phyloP scores from a whole-genome alignment of 2,888 invertebrate genomes.

The Tenodera sinensis region DNA sequence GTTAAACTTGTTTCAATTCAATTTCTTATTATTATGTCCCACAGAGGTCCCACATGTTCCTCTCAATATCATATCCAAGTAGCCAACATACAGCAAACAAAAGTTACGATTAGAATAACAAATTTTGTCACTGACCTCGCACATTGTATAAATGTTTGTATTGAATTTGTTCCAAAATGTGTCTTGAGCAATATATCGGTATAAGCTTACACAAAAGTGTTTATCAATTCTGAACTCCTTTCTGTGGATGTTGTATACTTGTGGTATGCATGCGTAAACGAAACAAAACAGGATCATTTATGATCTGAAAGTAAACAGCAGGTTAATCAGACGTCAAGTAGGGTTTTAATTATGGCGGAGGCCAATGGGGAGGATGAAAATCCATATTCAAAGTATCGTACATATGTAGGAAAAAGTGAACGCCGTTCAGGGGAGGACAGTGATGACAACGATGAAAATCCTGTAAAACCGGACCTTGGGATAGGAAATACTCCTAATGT shows the following conservation, averaged over 20 bases:
- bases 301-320: neutral
- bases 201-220: too few species aligned
- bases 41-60: too few species aligned
- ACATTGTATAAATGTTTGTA: too few species aligned
- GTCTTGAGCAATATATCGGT: too few species aligned
- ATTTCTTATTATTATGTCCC: too few species aligned
- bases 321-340: conserved; percentile 7
- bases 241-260: neutral
- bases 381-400: conserved; percentile 15
- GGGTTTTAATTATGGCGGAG: conserved; percentile 29
- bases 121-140: too few species aligned
- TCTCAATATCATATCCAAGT: too few species aligned
- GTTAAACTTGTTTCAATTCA: too few species aligned
- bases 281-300: neutral
- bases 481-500: conserved; percentile 45
- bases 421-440: conserved; percentile 13
- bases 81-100: too few species aligned
- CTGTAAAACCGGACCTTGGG: conserved; percentile 50
- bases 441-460: conserved; percentile 44
- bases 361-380: conserved; percentile 27
- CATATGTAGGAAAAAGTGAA: conserved; percentile 18
- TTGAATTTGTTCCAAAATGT: too few species aligned
- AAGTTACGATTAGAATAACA: too few species aligned
- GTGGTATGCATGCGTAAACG: neutral
- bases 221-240: too few species aligned